Evolutionary conservation across 2,888 invertebrate genomes (phyloP).

Genomic region (Eilema caniola): DNA sequence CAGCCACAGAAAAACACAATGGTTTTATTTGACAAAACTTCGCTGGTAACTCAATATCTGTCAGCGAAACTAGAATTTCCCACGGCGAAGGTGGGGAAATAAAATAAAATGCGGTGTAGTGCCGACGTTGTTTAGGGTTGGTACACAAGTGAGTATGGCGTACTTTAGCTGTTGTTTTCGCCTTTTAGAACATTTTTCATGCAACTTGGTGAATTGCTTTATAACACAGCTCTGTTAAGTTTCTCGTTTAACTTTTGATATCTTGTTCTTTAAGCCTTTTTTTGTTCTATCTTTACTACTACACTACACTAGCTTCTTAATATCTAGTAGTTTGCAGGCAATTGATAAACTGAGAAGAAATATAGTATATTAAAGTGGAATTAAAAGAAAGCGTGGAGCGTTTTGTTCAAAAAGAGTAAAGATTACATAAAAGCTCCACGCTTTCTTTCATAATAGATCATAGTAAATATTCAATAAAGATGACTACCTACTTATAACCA

Average conservation of each 20-base stretch:
- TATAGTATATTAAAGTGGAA: no score
- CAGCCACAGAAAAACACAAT: conserved; percentile 58
- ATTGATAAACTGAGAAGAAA: no score
- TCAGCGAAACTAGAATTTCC: conserved; percentile 77
- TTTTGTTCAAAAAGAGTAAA: no score
- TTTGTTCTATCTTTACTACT: no score
- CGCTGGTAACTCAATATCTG: conserved; percentile 76
- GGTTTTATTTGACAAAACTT: conserved; percentile 74
- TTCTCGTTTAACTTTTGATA: not conserved
- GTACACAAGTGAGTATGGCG: conserved; percentile 45
- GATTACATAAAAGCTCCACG: no score
- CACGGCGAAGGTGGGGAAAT: conserved; percentile 68
- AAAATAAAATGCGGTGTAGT: conserved; percentile 70
- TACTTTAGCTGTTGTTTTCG: not conserved
- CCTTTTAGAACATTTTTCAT: not conserved
- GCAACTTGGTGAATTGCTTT: not conserved
- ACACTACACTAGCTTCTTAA: no score
- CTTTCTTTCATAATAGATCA: no score
- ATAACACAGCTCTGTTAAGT: not conserved
- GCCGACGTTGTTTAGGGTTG: conserved; percentile 58
- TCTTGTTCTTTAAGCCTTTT: no score
- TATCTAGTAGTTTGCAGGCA: no score
- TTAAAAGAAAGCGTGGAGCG: no score
- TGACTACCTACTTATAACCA: no score
- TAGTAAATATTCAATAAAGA: no score